Conservation (phyloP, 2,888 invertebrate genomes). For the Agrochola circellaris region DNA sequence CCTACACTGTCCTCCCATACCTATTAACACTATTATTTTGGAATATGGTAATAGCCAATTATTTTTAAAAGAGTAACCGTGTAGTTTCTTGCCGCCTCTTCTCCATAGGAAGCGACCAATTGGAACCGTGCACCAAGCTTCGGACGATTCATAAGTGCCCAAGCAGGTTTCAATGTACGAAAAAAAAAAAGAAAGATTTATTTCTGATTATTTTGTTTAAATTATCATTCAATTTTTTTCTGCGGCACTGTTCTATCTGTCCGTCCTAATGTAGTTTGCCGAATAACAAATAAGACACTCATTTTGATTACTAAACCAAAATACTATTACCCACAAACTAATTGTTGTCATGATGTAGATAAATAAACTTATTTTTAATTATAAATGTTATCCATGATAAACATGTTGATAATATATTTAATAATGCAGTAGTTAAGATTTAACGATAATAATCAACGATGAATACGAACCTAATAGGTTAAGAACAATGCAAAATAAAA, state of each 20-base stretch:
- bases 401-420: background rate
- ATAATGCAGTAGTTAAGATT: background rate
- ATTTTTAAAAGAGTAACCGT: too few species aligned
- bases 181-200: too few species aligned
- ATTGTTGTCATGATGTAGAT: background rate
- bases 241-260: background rate
- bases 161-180: too few species aligned
- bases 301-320: constrained; percentile 23
- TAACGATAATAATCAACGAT: background rate
- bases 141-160: too few species aligned
- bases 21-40: too few species aligned
- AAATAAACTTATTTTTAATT: background rate
- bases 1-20: too few species aligned
- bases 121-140: too few species aligned
- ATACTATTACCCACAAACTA: background rate
- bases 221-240: background rate
- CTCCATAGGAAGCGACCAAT: too few species aligned
- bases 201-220: too few species aligned
- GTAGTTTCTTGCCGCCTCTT: too few species aligned
- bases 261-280: background rate
- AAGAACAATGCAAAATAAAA: constrained; percentile 7
- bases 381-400: background rate
- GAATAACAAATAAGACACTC: background rate
- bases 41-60: too few species aligned
- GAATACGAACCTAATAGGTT: background rate